A percentile compares a stretch with the other conserved stretches of the same genome.
Conservation (phyloP, 2,888 invertebrate species). For the Cephonodes hylas region DNA sequence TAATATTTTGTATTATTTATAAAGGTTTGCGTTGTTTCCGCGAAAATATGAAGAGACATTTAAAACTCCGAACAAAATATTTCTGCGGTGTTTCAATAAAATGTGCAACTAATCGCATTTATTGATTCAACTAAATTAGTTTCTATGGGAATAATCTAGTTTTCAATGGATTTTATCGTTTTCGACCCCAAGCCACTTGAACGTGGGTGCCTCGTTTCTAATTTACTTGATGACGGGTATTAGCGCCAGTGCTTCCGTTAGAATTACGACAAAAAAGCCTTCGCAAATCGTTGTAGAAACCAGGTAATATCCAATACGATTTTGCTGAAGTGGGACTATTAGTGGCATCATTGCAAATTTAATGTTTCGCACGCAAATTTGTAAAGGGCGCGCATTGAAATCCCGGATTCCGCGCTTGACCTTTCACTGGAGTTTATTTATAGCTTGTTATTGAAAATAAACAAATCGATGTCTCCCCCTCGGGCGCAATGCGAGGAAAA, state of each 20-base stretch:
- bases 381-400: slow-evolving; percentile 54
- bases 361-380: slow-evolving; percentile 30
- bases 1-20: slow-evolving; percentile 25
- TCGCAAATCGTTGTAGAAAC: slow-evolving; percentile 38
- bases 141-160: slow-evolving; percentile 65
- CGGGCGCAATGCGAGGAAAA: slow-evolving; percentile 42
- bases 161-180: slow-evolving; percentile 31
- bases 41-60: slow-evolving; percentile 48
- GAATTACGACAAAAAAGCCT: slow-evolving; percentile 64
- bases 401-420: slow-evolving; percentile 67
- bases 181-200: slow-evolving; percentile 19
- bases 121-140: slow-evolving; percentile 68
- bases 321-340: background rate
- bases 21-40: slow-evolving; percentile 32
- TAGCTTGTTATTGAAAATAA: slow-evolving; percentile 60
- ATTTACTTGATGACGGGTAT: slow-evolving; percentile 74
- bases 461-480: slow-evolving; percentile 55
- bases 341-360: background rate
- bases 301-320: slow-evolving; percentile 44
- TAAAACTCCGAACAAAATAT: slow-evolving; percentile 40
- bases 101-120: slow-evolving; percentile 52
- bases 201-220: slow-evolving; percentile 35
- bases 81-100: slow-evolving; percentile 50
- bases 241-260: slow-evolving; percentile 71
- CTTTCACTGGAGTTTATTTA: slow-evolving; percentile 68